Base-by-base conservation (phyloP, 2,113 vertebrate genomes). In the Saccopteryx leptura region DNA sequence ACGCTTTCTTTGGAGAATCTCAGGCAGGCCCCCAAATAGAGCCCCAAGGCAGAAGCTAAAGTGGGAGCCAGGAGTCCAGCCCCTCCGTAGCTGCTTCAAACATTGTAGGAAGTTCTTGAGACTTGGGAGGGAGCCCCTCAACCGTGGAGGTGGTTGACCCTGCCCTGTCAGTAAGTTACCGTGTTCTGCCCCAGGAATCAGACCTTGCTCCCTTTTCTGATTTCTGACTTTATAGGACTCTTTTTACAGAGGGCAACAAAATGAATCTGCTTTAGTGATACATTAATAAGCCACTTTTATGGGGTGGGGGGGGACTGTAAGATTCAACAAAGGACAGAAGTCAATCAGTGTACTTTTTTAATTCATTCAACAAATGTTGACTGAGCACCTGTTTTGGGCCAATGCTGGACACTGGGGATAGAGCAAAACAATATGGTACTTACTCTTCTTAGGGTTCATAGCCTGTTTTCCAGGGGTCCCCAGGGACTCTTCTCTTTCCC, bases 1-100 rank as follows among this genome's bases (percentile, higher is more conserved):
- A 91, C 7, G 54, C 66, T 71, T 23, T 88, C 88, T 88, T 96
- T 90, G 72, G 48, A 78, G 72, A 96, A 94, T 58, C 31, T 19
- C 15, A 82, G 46, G 11, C 56, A 80, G 65, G 10, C 31, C 31
- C 48, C 79, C 68, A 74, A 81, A 63, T 18, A 26, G 31, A 56
- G 18, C 31, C 46, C 31, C 68, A 33, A 75, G 68, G 31, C 63
- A 86, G 48, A 81, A 69, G 69, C 26, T 58, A 50, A 79, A 39
- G 11, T 60, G 28, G 12, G 23, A 54, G 18, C 48, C 48, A 50
- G n/a, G 12, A 79, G 31, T 52, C 79, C 19, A 63, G 23, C 21
- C 56, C 52, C 50, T 58, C 23, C 10, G 33, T 50, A 17, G 18
- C 46, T 19, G 68, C 1, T 0, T 17, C 31, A 50, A 8, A 65